Conservation (phyloP, 2,113 vertebrate species). For the Columba livia region DNA sequence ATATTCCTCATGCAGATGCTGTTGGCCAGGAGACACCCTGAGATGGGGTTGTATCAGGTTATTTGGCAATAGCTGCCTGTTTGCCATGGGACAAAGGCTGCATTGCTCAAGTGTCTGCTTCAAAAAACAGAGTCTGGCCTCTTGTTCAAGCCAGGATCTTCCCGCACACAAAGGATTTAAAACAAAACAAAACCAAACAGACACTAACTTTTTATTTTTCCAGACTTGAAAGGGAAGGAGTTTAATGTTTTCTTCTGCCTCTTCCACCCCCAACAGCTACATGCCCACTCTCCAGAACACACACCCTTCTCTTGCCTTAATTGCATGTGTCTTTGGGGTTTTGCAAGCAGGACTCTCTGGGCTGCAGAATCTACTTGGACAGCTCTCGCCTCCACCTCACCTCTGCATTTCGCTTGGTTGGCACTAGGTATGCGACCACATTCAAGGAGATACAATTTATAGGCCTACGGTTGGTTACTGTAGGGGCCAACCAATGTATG, state of each 20-base stretch:
- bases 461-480: not conserved
- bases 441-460: not conserved
- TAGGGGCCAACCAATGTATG: not conserved
- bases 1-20: fast-evolving
- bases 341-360: not conserved
- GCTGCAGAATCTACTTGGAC: not conserved
- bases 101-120: not conserved
- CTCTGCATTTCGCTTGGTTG: not conserved
- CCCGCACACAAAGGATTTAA: not conserved
- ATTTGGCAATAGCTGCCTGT: not conserved
- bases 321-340: not conserved
- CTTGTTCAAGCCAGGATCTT: not conserved
- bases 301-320: not conserved
- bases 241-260: not conserved
- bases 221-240: not conserved
- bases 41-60: not conserved
- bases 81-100: not conserved
- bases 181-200: not conserved
- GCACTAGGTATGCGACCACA: not conserved
- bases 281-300: not conserved
- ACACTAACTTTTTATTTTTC: not conserved
- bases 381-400: not conserved
- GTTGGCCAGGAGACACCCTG: not conserved
- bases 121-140: not conserved
- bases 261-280: not conserved